Evolutionary conservation across 2,113 vertebrate species (phyloP), one percentile per base, ranked within the genome.

Genomic region (Aldabrachelys gigantea): DNA sequence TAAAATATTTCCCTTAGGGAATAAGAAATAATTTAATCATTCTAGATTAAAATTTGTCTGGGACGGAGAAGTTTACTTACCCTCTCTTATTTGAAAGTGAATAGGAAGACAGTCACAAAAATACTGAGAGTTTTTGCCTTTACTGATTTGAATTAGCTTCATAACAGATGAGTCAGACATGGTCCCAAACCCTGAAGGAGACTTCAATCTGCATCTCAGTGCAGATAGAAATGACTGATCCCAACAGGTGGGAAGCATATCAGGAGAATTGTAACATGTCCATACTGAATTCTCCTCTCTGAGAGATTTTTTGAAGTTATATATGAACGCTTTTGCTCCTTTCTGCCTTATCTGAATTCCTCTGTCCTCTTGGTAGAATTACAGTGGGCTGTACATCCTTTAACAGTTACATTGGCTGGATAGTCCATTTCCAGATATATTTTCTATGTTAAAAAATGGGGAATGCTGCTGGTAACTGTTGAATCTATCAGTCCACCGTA

Each of bases 1-100:
- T 85, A 88, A n/a, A 88, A 56, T 91, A 85, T 81, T 85, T 81
- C 35, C 91, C 80, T 50, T 88, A 83, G 4, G 49, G 79, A 91
- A 92, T 89, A 86, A 80, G 81, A 88, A 86, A 14, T 1, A 82
- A 50, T 56, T 84, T 86, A 52, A 50, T 87, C 41, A 87, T 72
- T 84, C 85, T 91, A 88, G 50, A 89, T 85, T 81, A 84, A 90
- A 93, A 52, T 85, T 88, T 92, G 47, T 87, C 50, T 92, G 44
- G 24, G 22, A 82, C 44, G 83, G 84, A 6, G 5, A 93, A 91
- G 1, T 87, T 59, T 87, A 82, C n/a, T 81, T 93, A 88, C 1
- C 38, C 1, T 76, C 90, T 93, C 9, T 0, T 88, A 17, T 86
- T 93, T 89, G 16, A 82, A 96, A 88, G 24, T 54, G 35, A 85